Conservation (phyloP, 2,888 invertebrate genomes). For the Leuctra nigra region DNA sequence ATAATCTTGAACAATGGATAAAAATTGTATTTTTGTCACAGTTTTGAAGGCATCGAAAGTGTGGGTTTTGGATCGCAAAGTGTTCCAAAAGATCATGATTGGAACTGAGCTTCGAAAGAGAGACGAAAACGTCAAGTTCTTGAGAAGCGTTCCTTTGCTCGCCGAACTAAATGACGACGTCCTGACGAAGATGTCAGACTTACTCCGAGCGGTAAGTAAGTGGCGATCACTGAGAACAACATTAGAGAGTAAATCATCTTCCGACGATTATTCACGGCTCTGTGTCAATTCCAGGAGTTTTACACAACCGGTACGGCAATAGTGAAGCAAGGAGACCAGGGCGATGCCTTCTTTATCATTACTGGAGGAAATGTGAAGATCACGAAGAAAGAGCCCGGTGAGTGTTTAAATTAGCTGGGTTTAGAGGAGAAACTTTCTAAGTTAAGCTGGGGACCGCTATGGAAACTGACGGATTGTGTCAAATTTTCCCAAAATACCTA, state of each 20-base stretch:
- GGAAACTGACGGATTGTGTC: no score
- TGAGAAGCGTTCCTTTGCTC: slow-evolving; percentile 72
- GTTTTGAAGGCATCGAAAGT: slow-evolving; percentile 70
- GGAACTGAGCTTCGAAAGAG: slow-evolving; percentile 74
- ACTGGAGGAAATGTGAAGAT: slow-evolving; percentile 74
- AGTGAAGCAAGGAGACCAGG: slow-evolving; percentile 76
- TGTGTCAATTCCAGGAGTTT: slow-evolving; percentile 56
- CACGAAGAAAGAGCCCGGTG: slow-evolving; percentile 42
- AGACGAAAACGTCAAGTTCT: slow-evolving; percentile 77
- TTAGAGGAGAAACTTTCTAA: no score
- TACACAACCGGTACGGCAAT: slow-evolving; percentile 72
- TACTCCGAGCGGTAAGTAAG: slow-evolving; percentile 68
- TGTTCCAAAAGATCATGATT: slow-evolving; percentile 87
- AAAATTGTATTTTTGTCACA: no score
- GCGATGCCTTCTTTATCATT: slow-evolving; percentile 88
- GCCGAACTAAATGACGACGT: slow-evolving; percentile 63
- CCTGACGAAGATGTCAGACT: slow-evolving; percentile 75
- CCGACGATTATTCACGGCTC: no score
- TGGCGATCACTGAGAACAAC: no score
- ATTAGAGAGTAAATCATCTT: no score
- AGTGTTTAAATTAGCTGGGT: no score
- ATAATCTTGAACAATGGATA: no score
- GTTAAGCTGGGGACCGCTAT: no score
- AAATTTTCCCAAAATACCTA: no score
- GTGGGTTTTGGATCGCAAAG: slow-evolving; percentile 81